These are phyloP conservation scores for Australoheros facetus DNA, from an alignment of 2,797 vertebrate species.

Conservation along the genomic window DNA sequence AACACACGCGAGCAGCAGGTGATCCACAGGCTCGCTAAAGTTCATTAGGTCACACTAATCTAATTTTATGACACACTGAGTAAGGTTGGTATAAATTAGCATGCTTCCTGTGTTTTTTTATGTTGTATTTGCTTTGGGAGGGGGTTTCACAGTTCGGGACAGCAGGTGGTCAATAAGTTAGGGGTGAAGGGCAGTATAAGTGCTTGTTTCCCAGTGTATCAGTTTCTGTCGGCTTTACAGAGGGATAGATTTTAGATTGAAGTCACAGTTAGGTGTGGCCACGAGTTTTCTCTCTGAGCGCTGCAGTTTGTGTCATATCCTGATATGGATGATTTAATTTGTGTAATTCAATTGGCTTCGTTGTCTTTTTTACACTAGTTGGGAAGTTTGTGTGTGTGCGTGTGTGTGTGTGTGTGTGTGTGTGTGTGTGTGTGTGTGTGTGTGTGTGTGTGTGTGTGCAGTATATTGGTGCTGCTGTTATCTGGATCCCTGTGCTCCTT, in stretches of 20 bases:
- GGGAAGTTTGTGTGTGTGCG: slow-evolving; percentile 1
- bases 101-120: slow-evolving; percentile 60
- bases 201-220: slow-evolving; percentile 75
- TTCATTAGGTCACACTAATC: slow-evolving; percentile 73
- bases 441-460: background rate
- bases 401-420: background rate
- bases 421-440: background rate
- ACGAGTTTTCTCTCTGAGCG: background rate
- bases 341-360: background rate
- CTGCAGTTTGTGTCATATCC: background rate
- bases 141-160: slow-evolving; percentile 44
- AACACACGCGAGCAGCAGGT: slow-evolving; percentile 38
- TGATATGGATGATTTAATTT: slow-evolving; percentile 8
- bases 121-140: slow-evolving; percentile 63
- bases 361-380: background rate
- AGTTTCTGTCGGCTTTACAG: slow-evolving; percentile 58
- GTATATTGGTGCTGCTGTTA: slow-evolving; percentile 25
- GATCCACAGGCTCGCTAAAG: slow-evolving; percentile 37
- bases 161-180: slow-evolving; percentile 73
- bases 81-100: slow-evolving; percentile 72
- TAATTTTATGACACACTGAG: slow-evolving; percentile 68
- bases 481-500: slow-evolving; percentile 33
- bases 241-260: slow-evolving; percentile 50
- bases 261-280: slow-evolving; percentile 39
- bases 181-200: slow-evolving; percentile 44